These are phyloP conservation scores for Macaria liturata DNA, from an alignment of 2,888 invertebrate genomes.

Conservation along the genomic window DNA sequence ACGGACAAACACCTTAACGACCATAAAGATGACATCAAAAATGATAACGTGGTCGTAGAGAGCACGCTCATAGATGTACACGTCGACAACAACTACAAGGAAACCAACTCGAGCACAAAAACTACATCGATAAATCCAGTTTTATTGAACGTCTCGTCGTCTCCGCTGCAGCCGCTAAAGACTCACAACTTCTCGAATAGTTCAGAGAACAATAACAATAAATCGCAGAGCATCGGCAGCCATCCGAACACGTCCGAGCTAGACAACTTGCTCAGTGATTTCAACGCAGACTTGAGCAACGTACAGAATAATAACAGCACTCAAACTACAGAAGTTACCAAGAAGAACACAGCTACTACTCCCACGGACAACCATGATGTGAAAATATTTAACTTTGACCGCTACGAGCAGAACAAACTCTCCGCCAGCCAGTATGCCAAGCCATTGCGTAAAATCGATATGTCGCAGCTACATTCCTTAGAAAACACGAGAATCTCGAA, in stretches of 20 bases:
- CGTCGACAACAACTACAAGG: constrained; percentile 70
- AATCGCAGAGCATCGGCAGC: constrained; percentile 63
- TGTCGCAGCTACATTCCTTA: constrained; percentile 73
- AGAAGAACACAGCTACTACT: constrained; percentile 46
- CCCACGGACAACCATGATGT: constrained; percentile 66
- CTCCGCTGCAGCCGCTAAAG: constrained; percentile 75
- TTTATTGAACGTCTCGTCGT: constrained; percentile 73
- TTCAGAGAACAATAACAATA: constrained; percentile 70
- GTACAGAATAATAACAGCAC: constrained; percentile 57
- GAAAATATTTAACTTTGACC: constrained; percentile 80
- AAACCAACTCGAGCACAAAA: constrained; percentile 53
- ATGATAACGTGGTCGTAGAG: constrained; percentile 68
- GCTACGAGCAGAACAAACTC: constrained; percentile 76
- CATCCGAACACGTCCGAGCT: constrained; percentile 65
- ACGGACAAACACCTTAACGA: constrained; percentile 59
- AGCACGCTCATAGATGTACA: constrained; percentile 76
- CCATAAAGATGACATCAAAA: constrained; percentile 59
- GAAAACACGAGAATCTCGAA: constrained; percentile 78
- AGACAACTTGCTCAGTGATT: constrained; percentile 70
- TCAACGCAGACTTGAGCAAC: constrained; percentile 54
- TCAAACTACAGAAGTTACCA: constrained; percentile 40
- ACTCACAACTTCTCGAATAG: constrained; percentile 73
- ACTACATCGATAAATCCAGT: constrained; percentile 68
- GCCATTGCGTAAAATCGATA: constrained; percentile 71
- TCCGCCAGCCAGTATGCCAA: constrained; percentile 58